A percentile compares a stretch with the other conserved stretches of the same genome.
These are phyloP conservation scores for Proteles cristata DNA, from an alignment of 2,113 vertebrate genomes.

Conservation along the genomic window DNA sequence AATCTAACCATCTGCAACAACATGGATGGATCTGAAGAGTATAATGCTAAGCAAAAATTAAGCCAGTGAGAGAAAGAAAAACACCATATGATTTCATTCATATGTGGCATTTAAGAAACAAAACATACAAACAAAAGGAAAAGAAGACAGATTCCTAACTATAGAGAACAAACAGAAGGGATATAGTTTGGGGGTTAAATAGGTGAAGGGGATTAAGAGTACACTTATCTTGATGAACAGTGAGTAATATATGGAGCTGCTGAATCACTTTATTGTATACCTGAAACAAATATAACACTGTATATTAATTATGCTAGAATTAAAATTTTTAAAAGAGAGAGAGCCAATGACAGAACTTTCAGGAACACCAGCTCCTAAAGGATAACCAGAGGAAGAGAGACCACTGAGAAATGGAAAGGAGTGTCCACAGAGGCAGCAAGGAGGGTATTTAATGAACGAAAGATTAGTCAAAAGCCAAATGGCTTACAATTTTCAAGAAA, in stretches of 20 bases:
- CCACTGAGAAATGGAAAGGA: neutral
- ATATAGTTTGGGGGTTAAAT: neutral
- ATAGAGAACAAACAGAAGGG: neutral
- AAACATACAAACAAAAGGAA: neutral
- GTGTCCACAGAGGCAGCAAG: neutral
- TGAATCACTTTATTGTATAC: neutral
- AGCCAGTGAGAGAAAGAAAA: neutral
- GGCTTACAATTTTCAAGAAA: constrained; percentile 12
- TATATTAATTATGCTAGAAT: neutral
- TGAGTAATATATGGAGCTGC: neutral
- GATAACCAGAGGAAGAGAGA: neutral
- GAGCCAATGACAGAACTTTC: neutral
- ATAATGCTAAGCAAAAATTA: neutral
- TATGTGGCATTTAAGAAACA: neutral
- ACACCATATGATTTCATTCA: neutral
- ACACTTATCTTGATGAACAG: neutral
- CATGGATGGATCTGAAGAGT: neutral
- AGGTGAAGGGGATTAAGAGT: neutral
- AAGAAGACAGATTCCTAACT: neutral
- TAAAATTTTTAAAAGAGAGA: neutral
- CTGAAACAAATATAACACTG: neutral
- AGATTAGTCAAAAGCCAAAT: neutral
- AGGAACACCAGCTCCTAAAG: neutral
- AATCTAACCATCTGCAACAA: neutral
- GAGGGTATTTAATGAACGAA: neutral